These are phyloP conservation scores for Benthosema pterotum DNA, from an alignment of 2,797 vertebrate genomes.

Conservation along the genomic window DNA sequence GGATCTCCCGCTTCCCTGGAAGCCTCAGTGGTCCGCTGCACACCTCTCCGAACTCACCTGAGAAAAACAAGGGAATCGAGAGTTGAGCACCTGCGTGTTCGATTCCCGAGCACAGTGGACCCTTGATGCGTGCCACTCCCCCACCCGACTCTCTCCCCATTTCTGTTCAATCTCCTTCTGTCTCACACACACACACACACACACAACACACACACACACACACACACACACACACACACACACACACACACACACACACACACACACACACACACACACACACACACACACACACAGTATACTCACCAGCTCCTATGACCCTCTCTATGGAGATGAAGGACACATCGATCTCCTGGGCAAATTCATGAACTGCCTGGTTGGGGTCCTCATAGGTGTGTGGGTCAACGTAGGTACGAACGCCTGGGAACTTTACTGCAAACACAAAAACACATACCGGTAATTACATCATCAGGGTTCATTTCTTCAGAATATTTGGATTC, in stretches of 20 bases:
- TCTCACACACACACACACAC: too few relatives aligned
- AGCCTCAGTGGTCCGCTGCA: conserved; percentile 93
- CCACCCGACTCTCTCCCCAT: neutral
- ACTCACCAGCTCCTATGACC: conserved; percentile 96
- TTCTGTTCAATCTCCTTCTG: neutral
- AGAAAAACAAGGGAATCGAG: conserved; percentile 9
- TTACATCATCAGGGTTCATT: neutral
- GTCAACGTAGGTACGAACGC: conserved; percentile 95
- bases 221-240: conserved; percentile 9
- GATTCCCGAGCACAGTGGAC: too few relatives aligned
- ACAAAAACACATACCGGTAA: conserved; percentile 32
- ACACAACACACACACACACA: neutral
- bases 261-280: conserved; percentile 3
- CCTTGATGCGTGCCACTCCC: neutral
- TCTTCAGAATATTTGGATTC: too few relatives aligned
- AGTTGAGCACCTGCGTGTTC: too few relatives aligned
- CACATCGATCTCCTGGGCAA: conserved; percentile 96
- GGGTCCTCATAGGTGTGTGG: conserved; percentile 98
- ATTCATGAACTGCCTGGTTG: conserved; percentile 96
- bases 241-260: conserved; percentile 5
- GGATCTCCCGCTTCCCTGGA: conserved; percentile 92
- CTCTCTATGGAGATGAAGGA: conserved; percentile 95
- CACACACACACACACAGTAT: conserved; percentile 3
- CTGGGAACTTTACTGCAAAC: conserved; percentile 91
- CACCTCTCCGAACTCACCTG: conserved; percentile 98